Conservation (phyloP, 2,888 invertebrate species). For the Aporophyla lueneburgensis region DNA sequence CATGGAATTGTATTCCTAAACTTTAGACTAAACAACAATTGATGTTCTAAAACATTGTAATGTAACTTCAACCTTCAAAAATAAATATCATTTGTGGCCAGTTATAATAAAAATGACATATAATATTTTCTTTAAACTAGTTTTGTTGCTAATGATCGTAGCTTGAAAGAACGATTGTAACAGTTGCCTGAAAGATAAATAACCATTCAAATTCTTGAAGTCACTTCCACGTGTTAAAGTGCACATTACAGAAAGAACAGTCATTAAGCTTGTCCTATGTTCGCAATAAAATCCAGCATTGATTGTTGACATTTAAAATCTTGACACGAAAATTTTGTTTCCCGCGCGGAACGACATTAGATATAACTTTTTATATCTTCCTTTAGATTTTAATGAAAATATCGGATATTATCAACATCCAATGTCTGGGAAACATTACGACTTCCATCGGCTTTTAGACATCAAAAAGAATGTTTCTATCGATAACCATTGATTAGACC, state of each 20-base stretch:
- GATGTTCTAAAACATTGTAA: neutral
- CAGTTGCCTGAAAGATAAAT: constrained; percentile 49
- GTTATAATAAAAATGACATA: neutral
- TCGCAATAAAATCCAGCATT: constrained; percentile 61
- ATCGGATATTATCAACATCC: constrained; percentile 37
- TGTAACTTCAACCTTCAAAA: neutral
- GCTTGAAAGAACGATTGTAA: constrained; percentile 34
- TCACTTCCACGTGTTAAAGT: constrained; percentile 43
- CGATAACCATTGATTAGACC: constrained; percentile 86
- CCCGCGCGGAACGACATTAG: constrained; percentile 12
- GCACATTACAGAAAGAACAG: constrained; percentile 44
- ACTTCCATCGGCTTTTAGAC: constrained; percentile 65
- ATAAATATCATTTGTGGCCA: neutral
- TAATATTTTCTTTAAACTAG: neutral
- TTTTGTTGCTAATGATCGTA: constrained; percentile 14
- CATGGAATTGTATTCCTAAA: neutral
- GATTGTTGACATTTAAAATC: constrained; percentile 54
- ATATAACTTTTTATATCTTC: constrained; percentile 35
- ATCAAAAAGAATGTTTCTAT: constrained; percentile 83
- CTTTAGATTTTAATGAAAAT: constrained; percentile 55
- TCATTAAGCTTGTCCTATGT: constrained; percentile 44
- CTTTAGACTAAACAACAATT: neutral
- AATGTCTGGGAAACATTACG: constrained; percentile 58
- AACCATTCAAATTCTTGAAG: constrained; percentile 45
- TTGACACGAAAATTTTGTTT: constrained; percentile 46